Base-by-base conservation (phyloP, 2,888 invertebrate species). In the Diloba caeruleocephala region DNA sequence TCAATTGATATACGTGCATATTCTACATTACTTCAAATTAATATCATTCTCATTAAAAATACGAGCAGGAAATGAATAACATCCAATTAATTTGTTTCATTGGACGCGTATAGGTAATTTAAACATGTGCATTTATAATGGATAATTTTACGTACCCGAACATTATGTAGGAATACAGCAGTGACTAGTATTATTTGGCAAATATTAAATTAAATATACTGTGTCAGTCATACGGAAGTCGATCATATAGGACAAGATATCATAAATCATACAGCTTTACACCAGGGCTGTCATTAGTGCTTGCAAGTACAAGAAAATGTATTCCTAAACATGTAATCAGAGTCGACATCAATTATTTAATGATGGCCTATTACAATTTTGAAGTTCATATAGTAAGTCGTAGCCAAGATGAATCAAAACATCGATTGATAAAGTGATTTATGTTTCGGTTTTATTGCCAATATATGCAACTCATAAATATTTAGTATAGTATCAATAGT, bases 251-350 rank as follows among this genome's bases (percentile, higher is more conserved):
- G 42, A 57, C 55, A 44, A 54, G 45, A 39, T 48, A 52, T 50
- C 25, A 71, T 69, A 71, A 69, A 69, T 69, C 71, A 61, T 56
- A 51, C 8, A 48, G 21, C 36, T 41, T 53, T 44, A 32, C 37
- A 34, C 33, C 17, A 52, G 41, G 23, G 56, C 54, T 55, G 49
- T 51, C 33, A 70, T 69, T 68, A 68, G 3, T 36, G 15, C 41
- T 2, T 36, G 15, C 41, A 13, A 10, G 10, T 48, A 48, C 19
- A 50, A 41, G 45, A 50, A 59, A 57, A 72, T 59, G 43, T 38
- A 55, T 49, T 59, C 36, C 5, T 41, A 55, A 58, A 56, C 50
- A 43, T 63, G 31, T 56, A 66, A 67, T 71, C 50, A 54, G 13
- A 48, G 34, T 42, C 38, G 42, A 48, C 45, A 32, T 51, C 29